Base-by-base conservation (phyloP, 2,797 vertebrate species). In the Arrhamphus sclerolepis region DNA sequence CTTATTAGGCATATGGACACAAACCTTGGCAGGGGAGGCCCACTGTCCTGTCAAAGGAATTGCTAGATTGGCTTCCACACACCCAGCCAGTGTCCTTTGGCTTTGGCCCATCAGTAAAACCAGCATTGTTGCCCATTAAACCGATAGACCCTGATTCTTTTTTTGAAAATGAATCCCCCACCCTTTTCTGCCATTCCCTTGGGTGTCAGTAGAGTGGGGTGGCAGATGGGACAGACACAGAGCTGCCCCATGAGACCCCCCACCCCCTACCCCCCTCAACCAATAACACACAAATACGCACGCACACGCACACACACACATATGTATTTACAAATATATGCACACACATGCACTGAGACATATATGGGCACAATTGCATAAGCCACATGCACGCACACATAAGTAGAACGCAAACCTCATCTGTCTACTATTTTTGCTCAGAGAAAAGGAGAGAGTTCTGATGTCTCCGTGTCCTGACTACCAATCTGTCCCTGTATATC, bases 141-240 rank as follows among this genome's bases (percentile, higher is more conserved):
- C 83, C 82, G 72, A 81, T 80, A 87, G 85, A 89, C 87, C 88
- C 76, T 54, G 56, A 79, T 78, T 81, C 78, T 84, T 89, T 84
- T 87, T 21, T 67, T 71, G 85, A 91, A 90, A 92, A 85, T 66
- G 89, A 80, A 78, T 78, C 87, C 82, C 82, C 81, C 78, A 75
- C 86, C 85, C 88, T 84, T 51, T 21, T 80, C 72, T 83, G 81
- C 66, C 83, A 73, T 84, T 93, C 92, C 92, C 93, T 51, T 87
- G 91, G 92, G 93, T 92, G 83, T 91, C 87, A 87, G 87, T 85
- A 89, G 92, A 92, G 92, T 91, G 88, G 87, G 89, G 87, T 91
- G 91, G 90, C 92, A 94, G 91, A 94, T 94, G 93, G 93, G 90
- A 90, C 81, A 89, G 91, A 92, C 89, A 92, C 88, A 90, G 87